These are phyloP conservation scores for Mormyrops boulengeri DNA, from an alignment of 2,797 vertebrate species.

Conservation along the genomic window DNA sequence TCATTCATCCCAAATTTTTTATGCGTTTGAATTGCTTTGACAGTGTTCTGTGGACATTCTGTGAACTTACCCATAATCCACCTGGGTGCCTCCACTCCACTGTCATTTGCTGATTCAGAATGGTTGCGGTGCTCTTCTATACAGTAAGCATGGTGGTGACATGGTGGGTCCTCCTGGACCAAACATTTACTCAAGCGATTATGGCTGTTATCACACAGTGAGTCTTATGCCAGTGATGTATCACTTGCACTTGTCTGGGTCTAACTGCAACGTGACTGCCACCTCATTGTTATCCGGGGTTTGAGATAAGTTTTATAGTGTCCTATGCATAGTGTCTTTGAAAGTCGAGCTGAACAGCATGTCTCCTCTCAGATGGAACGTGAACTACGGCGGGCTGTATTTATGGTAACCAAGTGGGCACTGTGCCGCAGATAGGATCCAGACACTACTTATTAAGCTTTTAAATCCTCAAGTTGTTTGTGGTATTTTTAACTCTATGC, in stretches of 20 bases:
- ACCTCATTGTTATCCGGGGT: not conserved
- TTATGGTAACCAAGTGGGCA: constrained; percentile 3
- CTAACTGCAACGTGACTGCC: not conserved
- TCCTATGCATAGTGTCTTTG: not conserved
- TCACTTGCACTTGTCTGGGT: not conserved
- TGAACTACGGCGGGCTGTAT: not conserved
- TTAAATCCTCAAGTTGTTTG: not conserved
- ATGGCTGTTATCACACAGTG: not conserved
- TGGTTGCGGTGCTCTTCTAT: not conserved
- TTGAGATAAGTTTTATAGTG: not conserved
- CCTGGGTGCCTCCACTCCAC: not conserved
- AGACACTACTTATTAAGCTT: constrained; percentile 1
- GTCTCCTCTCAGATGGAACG: not conserved
- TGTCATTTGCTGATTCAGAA: not conserved
- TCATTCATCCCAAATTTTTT: not conserved
- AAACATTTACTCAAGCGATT: not conserved
- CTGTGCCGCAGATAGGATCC: not conserved
- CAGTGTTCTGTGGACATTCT: not conserved
- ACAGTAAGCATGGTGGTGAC: not conserved
- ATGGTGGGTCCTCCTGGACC: not conserved
- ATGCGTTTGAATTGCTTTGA: not conserved
- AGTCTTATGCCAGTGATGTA: not conserved
- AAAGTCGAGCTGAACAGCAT: constrained; percentile 8
- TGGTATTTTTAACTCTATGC: not conserved
- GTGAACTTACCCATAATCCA: not conserved